Conservation (phyloP, 2,113 vertebrate species). For the Ciconia boyciana region DNA sequence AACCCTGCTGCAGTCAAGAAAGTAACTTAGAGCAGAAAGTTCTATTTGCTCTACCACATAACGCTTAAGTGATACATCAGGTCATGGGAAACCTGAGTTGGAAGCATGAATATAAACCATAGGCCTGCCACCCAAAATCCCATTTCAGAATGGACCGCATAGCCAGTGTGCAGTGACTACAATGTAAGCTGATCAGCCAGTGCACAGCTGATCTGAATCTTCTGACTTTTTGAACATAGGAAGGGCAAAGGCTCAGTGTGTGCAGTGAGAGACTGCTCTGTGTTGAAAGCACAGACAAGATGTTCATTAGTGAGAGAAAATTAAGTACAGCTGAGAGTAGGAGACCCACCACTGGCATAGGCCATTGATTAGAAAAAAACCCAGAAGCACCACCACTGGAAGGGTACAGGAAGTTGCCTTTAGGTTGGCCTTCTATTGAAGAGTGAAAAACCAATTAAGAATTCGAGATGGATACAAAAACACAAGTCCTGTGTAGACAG, state of each 20-base stretch:
- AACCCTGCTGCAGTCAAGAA: background rate
- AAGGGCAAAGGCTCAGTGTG: background rate
- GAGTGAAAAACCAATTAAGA: background rate
- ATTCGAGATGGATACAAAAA: background rate
- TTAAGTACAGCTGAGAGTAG: background rate
- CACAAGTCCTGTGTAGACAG: background rate
- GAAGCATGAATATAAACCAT: background rate
- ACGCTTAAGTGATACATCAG: background rate
- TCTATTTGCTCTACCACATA: background rate
- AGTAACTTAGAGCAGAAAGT: background rate
- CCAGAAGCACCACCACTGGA: background rate
- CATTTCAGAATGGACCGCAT: background rate
- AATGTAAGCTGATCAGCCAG: background rate
- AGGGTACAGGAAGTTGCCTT: background rate
- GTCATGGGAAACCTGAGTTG: rapidly evolving
- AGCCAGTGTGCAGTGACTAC: background rate
- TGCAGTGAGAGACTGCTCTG: background rate
- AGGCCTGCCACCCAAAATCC: background rate
- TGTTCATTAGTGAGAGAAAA: background rate
- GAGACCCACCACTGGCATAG: background rate
- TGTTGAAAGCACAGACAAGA: background rate
- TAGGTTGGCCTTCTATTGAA: background rate
- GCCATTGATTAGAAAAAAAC: background rate
- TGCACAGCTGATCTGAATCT: background rate
- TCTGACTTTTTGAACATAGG: background rate